Evolutionary conservation across 2,888 invertebrate genomes (phyloP), one percentile per base, ranked within the genome.

Genomic region (Sturmia bella): DNA sequence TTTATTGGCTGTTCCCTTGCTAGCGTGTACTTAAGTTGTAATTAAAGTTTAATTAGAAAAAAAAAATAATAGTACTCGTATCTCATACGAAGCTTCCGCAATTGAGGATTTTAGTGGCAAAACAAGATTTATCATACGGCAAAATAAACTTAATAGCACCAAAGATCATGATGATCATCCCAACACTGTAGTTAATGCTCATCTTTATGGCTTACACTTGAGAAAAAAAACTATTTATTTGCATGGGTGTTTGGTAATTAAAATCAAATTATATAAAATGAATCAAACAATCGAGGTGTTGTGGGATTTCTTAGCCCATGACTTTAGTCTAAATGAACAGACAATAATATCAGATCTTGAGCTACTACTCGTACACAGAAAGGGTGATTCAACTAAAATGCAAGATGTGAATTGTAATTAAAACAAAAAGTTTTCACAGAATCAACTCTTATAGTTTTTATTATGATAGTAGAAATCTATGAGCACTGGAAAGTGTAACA

Each of bases 201-300:
- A 68, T 75, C 75, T 50, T 64, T 64, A 11, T 12, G 24, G 39
- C 21, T 61, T n/a, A 59, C 41, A 50, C n/a, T 27, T 12, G 50
- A 61, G 32, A n/a, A 21, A 27, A 32, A 52, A 48, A 37, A 43
- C 24, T 27, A 72, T 4, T 7, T 21, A 50, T 48, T 59, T 72
- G 32, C 45, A 69, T 78, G 66, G 77, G 74, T 77, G 77, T 57
- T 82, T 50, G 64, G 57, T 61, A 78, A 82, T 82, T 82, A 78
- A 78, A 82, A 78, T 78, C 45, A 70, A 78, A 82, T 78, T 78
- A 66, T 21, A 64, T 59, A 52, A 78, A 64, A 21, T 59, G 24
- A 37, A 41, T 48, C 24, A 41, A 12, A 17, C n/a, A 50, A 32
- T 15, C 41, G 50, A 37, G 61, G 27, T 61, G 5, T 32, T 27